Conservation (phyloP, 1,140 invertebrate species). For the Euwallacea similis region DNA sequence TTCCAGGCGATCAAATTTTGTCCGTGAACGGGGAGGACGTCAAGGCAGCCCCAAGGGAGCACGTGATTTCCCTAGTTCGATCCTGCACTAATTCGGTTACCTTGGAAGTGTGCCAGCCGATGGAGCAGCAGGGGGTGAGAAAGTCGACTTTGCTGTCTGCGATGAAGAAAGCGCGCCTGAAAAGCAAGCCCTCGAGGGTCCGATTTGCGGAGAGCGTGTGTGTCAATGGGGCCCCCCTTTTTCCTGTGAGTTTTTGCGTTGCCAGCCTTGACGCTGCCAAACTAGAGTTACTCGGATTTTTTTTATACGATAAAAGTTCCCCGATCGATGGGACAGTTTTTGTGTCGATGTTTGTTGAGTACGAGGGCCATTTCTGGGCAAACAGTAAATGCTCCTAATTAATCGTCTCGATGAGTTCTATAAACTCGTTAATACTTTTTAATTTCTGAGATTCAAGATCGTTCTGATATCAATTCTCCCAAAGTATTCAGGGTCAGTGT, state of each 20-base stretch:
- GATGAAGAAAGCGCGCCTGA: conserved; percentile 80
- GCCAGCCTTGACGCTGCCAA: too few species aligned
- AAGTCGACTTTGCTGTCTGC: conserved; percentile 85
- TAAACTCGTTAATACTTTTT: too few species aligned
- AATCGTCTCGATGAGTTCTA: too few species aligned
- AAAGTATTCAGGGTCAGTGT: too few species aligned
- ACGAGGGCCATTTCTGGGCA: too few species aligned
- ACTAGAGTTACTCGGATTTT: too few species aligned
- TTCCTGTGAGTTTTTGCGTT: conserved; percentile 62
- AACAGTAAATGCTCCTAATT: too few species aligned
- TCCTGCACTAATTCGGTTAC: conserved; percentile 75
- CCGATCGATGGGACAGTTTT: too few species aligned
- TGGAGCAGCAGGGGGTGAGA: conserved; percentile 64
- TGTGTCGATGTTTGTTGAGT: too few species aligned
- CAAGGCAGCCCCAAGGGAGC: conserved; percentile 77
- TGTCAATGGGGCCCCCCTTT: conserved; percentile 78
- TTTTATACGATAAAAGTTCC: too few species aligned
- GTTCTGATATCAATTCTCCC: too few species aligned
- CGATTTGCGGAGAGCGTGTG: conserved; percentile 87
- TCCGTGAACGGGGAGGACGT: conserved; percentile 90
- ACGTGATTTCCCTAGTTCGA: conserved; percentile 86
- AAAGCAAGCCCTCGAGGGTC: conserved; percentile 80
- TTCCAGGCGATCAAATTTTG: conserved; percentile 88
- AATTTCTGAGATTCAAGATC: too few species aligned
- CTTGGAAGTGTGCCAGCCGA: conserved; percentile 81